Base-by-base conservation (phyloP, 2,888 invertebrate species). In the Dolichomitus sp. region DNA sequence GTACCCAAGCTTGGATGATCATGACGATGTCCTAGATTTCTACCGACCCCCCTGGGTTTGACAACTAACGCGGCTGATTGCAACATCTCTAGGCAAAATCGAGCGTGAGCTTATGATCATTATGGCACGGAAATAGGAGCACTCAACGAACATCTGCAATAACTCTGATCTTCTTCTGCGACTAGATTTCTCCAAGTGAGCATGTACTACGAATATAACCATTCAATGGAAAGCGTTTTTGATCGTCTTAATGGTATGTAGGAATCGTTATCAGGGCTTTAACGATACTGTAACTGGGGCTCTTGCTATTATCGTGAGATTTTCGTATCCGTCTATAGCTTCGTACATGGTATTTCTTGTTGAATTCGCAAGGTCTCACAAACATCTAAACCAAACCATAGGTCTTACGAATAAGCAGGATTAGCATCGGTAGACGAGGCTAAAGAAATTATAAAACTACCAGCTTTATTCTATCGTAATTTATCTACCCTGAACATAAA, bases 201-300 rank as follows among this genome's bases (percentile, higher is more conserved):
- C 54, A 52, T 77, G 66, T 68, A 57, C 61, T n/a, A 19, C 27
- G 54, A 40, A 4, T 63, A 78, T 69, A 69, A 74, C 68, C 81
- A 37, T 74, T 70, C 50, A 23, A 78, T 40, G 42, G 33, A 82
- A 82, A 59, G 69, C 37, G 45, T 82, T 65, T 33, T 69, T 74
- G 74, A 78, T 82, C 74, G 78, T 42, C 50, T 48, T 52, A 69
- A 69, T 65, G 74, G 37, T 42, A 70, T 14, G 23, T 54, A 59
- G 45, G 48, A 30, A 27, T 48, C 48, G 27, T 63, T 73, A 66
- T 73, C 68, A 59, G 6, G n/a, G 17, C 27, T 65, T 33, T 50
- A 72, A 81, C 45, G 74, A 63, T 45, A 33, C 50, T 19, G 48
- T 48, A 37, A 72, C 57, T 14, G 59, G 11, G 19, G 17, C 72